Conservation (phyloP, 2,113 vertebrate genomes). For the Syrrhaptes paradoxus region DNA sequence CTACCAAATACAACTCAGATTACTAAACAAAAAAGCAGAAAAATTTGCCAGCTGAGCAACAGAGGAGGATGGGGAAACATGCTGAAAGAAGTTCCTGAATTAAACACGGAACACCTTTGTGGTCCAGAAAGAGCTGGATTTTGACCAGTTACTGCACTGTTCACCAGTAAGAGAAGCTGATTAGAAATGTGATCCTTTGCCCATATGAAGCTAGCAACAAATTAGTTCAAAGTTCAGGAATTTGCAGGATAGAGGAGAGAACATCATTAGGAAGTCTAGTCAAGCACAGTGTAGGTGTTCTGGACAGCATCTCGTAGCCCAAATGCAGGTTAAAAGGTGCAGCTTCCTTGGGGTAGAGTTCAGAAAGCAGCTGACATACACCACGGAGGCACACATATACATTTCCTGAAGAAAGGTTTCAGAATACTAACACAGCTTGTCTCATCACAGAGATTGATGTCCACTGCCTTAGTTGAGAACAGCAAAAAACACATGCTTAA, state of each 20-base stretch:
- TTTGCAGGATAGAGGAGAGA: neutral
- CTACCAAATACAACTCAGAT: neutral
- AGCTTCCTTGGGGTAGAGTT: fast-evolving
- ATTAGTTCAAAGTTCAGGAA: neutral
- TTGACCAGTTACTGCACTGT: fast-evolving
- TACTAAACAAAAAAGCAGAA: neutral
- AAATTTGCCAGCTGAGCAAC: neutral
- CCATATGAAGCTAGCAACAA: neutral
- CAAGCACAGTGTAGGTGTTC: neutral
- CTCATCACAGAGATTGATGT: neutral
- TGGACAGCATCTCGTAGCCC: neutral
- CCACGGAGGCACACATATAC: neutral
- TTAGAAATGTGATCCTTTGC: neutral
- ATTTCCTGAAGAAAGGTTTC: neutral
- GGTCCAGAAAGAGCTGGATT: neutral
- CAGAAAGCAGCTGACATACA: neutral
- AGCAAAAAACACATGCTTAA: neutral
- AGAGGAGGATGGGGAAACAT: neutral
- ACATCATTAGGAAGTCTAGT: neutral
- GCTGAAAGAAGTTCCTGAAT: neutral
- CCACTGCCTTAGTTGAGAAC: neutral
- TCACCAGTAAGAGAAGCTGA: neutral
- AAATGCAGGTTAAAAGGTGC: neutral
- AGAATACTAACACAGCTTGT: neutral
- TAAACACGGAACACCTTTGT: neutral